Evolutionary conservation across 2,113 vertebrate genomes (phyloP).

Genomic region (Centrocercus urophasianus): DNA sequence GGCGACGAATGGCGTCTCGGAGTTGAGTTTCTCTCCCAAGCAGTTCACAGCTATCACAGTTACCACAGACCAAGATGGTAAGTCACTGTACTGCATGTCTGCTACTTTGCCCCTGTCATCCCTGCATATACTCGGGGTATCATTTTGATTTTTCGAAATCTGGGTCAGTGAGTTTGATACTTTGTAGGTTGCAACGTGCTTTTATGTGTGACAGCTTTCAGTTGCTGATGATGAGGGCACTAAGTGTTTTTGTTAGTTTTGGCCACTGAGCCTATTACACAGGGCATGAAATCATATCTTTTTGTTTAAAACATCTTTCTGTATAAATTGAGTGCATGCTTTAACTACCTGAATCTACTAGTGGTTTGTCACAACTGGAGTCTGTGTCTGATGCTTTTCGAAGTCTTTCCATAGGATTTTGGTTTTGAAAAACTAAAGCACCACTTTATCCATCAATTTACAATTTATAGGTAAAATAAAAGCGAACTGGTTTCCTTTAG

Average conservation of each 20-base stretch:
- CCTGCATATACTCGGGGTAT: accelerated
- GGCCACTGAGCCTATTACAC: background rate
- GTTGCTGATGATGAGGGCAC: background rate
- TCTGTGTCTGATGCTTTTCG: background rate
- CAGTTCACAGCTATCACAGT: constrained; percentile 90
- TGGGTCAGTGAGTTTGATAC: background rate
- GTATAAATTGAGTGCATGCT: background rate
- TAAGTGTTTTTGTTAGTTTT: background rate
- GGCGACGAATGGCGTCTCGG: constrained; percentile 91
- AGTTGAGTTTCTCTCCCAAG: constrained; percentile 88
- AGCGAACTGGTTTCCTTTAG: background rate
- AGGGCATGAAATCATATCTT: background rate
- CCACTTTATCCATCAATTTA: background rate
- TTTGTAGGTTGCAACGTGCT: background rate
- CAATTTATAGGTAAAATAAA: background rate
- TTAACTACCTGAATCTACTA: background rate
- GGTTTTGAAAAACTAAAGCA: background rate
- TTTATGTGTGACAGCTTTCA: background rate
- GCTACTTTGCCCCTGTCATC: background rate
- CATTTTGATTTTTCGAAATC: background rate
- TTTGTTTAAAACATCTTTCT: background rate
- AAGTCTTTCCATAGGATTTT: background rate
- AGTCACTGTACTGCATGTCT: constrained; percentile 53
- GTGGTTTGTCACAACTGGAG: background rate
- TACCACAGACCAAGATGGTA: constrained; percentile 92